Evolutionary conservation across 2,888 invertebrate genomes (phyloP), one percentile per base, ranked within the genome.

Genomic region (Caenorhabditis becei): DNA sequence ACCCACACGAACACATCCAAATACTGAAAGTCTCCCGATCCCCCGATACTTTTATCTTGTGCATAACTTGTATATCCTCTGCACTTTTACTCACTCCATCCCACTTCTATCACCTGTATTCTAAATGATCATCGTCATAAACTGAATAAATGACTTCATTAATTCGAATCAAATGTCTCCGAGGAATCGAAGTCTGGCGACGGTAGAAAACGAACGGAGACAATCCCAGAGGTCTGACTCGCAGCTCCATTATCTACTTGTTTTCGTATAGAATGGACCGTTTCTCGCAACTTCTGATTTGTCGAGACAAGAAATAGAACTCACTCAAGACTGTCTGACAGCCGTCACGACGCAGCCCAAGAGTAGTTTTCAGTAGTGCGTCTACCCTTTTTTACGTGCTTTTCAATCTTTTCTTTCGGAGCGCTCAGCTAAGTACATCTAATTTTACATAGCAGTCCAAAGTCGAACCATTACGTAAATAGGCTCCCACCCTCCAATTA

Each of bases 1-100:
- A 62, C 51, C 16, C 59, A 51, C 11, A 77, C 66, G 2, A 67
- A 67, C 47, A 54, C 72, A 32, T 10, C 61, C 11, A 61, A 61
- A 16, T 47, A 61, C 24, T 61, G 28, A 47, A n/a, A n/a, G n/a
- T n/a, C n/a, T n/a, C 56, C 67, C 26, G 32, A 44, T 67, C 66
- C 26, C 37, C 62, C n/a, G 20, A 18, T 28, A 47, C 0, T 4
- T 28, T 26, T 41, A 41, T 44, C 35, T 61, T 11, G 11, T 54
- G 54, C 14, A 41, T 41, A 14, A 41, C 14, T 41, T 41, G 41
- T 49, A 23, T 20, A 49, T 49, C 2, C 41, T 14, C 8, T 41
- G 14, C 14, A 14, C 11, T 41, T 2, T 41, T 14, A 41, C 14
- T 41, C 14, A 5, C 14, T 14, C 8, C 41, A n/a, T 41, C 41